Base-by-base conservation (phyloP, 2,797 vertebrate genomes). In the Poecilia picta region DNA sequence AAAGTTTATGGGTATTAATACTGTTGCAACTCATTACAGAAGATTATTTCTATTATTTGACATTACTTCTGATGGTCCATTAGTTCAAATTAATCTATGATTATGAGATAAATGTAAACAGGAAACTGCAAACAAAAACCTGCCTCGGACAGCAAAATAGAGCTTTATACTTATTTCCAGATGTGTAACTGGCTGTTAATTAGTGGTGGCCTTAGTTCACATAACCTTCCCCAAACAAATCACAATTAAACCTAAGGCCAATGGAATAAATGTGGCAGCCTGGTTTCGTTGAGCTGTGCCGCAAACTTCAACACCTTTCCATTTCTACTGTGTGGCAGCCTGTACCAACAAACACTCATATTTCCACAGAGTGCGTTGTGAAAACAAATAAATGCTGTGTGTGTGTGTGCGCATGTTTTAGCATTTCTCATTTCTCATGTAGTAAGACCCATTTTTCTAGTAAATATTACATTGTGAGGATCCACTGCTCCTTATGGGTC, bases 31-130 rank as follows among this genome's bases (percentile, higher is more conserved):
- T 45, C 5, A 8, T 25, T 28, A 43, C 8, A 84, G 78, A 91
- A 87, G 87, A 93, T 90, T 85, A 91, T 89, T 94, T 93, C 86
- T 93, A 92, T 93, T 91, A 93, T 92, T 93, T 89, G 83, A 93
- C 91, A 92, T 93, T 31, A 91, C 88, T 94, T 95, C 92, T 94
- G 95, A 94, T 95, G 93, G 94, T 95, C 94, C 91, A 94, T 94
- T 95, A 95, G 91, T 88, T 93, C 78, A 92, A 94, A 92, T 94
- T 94, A 94, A 93, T 92, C 93, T 88, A 77, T 86, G 83, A 90
- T 93, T 93, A 89, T 88, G 85, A 78, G 77, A 78, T 78, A 89
- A 46, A 87, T 85, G 89, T 93, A 95, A 94, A 94, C 93, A 94
- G 55, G 92, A 89, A 87, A 85, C 70, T 82, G 79, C 85, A 91